These are phyloP conservation scores for Oreocharis arfaki DNA, from an alignment of 2,113 vertebrate species.

Conservation along the genomic window DNA sequence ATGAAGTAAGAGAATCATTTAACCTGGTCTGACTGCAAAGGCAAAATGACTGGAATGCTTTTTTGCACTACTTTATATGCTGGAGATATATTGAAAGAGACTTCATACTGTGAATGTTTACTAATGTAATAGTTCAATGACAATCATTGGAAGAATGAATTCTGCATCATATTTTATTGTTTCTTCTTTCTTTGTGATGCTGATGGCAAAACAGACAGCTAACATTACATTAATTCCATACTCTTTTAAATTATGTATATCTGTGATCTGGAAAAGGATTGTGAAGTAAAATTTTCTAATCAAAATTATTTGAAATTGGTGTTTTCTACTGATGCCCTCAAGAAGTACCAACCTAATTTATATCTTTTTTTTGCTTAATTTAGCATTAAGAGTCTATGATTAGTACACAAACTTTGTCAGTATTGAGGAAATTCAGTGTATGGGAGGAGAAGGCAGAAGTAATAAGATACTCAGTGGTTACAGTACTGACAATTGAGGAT, in stretches of 20 bases:
- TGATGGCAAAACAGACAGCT: conserved; percentile 52
- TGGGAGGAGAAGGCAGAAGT: conserved; percentile 36
- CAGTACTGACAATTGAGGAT: conserved; percentile 49
- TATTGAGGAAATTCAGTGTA: conserved; percentile 43
- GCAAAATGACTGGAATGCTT: conserved; percentile 74
- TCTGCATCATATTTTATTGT: conserved; percentile 68
- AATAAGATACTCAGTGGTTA: conserved; percentile 49
- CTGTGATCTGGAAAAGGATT: conserved; percentile 68
- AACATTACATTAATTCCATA: conserved; percentile 58
- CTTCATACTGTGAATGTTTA: conserved; percentile 84
- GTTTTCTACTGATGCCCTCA: conserved; percentile 60
- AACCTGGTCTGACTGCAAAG: conserved; percentile 67
- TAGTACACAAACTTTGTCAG: conserved; percentile 43
- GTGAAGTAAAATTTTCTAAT: conserved; percentile 72
- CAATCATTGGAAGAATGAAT: conserved; percentile 79
- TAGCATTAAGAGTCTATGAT: conserved; percentile 52
- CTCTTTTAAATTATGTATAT: conserved; percentile 64
- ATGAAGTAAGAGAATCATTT: conserved; percentile 60
- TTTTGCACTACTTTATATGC: conserved; percentile 84
- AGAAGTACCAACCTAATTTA: conserved; percentile 47
- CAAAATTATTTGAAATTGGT: conserved; percentile 63
- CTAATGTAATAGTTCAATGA: conserved; percentile 77
- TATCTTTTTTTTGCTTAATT: conserved; percentile 29
- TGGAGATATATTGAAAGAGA: conserved; percentile 77
- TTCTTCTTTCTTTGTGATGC: conserved; percentile 67